phyloP scores from a whole-genome alignment of 2,797 vertebrate genomes.

The Sebastes steindachneri region DNA sequence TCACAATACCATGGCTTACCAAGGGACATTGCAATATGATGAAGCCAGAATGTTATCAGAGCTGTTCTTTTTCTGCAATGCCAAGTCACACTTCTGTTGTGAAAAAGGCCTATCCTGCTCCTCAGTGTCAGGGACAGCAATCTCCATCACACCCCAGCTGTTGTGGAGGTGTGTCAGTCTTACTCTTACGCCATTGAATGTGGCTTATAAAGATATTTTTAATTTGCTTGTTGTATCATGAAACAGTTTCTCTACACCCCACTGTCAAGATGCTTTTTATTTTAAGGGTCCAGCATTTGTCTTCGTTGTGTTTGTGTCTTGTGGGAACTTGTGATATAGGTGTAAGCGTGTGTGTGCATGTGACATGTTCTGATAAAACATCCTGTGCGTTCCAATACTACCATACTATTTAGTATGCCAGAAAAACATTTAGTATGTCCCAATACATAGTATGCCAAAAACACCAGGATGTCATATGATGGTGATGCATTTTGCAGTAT shows the following conservation, averaged over 20 bases:
- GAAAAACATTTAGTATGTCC: no score
- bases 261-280: neutral
- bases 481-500: no score
- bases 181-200: neutral
- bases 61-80: neutral
- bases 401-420: no score
- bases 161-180: neutral
- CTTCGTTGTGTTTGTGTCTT: neutral
- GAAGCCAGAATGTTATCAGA: neutral
- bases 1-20: neutral
- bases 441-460: no score
- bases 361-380: no score
- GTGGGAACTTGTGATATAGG: neutral
- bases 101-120: neutral
- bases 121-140: neutral
- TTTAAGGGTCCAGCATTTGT: fast-evolving
- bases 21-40: no score
- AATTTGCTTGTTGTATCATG: neutral
- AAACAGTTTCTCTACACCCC: neutral
- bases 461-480: no score
- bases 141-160: neutral
- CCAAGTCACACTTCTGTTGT: neutral
- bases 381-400: no score
- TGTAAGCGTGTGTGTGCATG: no score
- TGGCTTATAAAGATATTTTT: neutral